Percentiles rank a stretch among this genome's conserved stretches.
These are phyloP conservation scores for Meriones unguiculatus DNA, from an alignment of 2,113 vertebrate genomes.

Conservation along the genomic window DNA sequence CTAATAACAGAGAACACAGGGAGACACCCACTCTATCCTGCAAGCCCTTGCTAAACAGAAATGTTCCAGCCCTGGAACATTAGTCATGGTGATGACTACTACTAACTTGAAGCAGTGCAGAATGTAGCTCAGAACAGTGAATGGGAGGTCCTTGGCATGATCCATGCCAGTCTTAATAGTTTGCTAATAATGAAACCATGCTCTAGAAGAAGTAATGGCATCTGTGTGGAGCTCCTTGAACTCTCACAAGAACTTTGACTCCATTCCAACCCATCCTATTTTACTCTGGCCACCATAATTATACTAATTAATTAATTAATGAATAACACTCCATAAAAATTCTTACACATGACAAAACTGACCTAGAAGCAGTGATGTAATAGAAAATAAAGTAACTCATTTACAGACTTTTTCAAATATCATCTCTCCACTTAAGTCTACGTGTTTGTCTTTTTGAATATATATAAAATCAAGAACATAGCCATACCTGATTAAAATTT, in stretches of 20 bases:
- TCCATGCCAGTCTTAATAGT: not conserved
- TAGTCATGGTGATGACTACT: constrained; percentile 59
- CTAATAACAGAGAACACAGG: not conserved
- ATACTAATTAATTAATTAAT: no score
- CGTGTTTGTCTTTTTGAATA: not conserved
- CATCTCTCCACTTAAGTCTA: not conserved
- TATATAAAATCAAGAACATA: not conserved
- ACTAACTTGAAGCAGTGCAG: not conserved
- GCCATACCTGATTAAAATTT: not conserved
- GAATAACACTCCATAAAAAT: not conserved
- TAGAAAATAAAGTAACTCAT: not conserved
- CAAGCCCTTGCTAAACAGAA: not conserved
- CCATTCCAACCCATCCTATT: not conserved
- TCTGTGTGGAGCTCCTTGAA: not conserved
- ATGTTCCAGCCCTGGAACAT: constrained; percentile 52
- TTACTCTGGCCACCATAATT: not conserved
- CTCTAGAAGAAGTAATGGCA: not conserved
- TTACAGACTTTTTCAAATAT: not conserved
- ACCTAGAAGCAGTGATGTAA: no score
- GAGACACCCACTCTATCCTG: not conserved
- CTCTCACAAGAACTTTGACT: not conserved
- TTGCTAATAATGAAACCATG: not conserved
- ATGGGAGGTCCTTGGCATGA: no score
- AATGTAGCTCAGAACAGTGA: not conserved
- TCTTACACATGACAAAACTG: no score